phyloP scores from a whole-genome alignment of 2,797 vertebrate species.

The Sphenodon punctatus region DNA sequence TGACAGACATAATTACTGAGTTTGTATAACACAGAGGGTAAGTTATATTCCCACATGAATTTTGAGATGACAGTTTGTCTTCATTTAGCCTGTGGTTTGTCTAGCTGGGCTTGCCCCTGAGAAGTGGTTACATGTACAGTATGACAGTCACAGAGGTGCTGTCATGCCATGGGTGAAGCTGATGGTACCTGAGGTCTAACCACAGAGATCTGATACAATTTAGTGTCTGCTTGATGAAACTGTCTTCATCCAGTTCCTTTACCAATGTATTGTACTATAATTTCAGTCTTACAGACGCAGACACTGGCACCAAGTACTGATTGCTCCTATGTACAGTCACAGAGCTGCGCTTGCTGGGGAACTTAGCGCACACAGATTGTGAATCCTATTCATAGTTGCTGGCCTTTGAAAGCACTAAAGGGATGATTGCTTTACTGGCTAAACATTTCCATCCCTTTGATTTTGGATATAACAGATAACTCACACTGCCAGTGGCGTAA shows the following conservation, averaged over 20 bases:
- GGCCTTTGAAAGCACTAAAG: not conserved
- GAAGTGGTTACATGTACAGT: slow-evolving; percentile 48
- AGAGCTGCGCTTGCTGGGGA: not conserved
- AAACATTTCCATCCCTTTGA: not conserved
- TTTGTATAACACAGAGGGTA: slow-evolving; percentile 8
- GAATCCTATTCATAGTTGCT: not conserved
- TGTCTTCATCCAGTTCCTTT: not conserved
- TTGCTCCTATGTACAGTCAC: not conserved
- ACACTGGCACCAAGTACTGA: not conserved
- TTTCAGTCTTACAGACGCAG: not conserved
- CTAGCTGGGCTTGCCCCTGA: slow-evolving; percentile 12
- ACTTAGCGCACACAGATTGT: not conserved
- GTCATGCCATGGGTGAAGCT: slow-evolving; percentile 27
- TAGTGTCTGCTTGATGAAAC: not conserved
- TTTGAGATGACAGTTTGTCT: slow-evolving; percentile 65
- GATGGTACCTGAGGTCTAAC: slow-evolving; percentile 41
- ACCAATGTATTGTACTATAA: not conserved
- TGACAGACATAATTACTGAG: slow-evolving; percentile 30
- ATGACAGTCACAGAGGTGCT: slow-evolving; percentile 25
- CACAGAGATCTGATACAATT: slow-evolving; percentile 41
- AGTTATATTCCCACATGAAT: slow-evolving; percentile 59
- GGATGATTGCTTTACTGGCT: not conserved
- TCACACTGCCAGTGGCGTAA: too few species aligned
- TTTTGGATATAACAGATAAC: not conserved
- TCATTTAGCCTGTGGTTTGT: slow-evolving; percentile 58